These are phyloP conservation scores for Ramphastos sulfuratus DNA, from an alignment of 2,113 vertebrate genomes.

Conservation along the genomic window DNA sequence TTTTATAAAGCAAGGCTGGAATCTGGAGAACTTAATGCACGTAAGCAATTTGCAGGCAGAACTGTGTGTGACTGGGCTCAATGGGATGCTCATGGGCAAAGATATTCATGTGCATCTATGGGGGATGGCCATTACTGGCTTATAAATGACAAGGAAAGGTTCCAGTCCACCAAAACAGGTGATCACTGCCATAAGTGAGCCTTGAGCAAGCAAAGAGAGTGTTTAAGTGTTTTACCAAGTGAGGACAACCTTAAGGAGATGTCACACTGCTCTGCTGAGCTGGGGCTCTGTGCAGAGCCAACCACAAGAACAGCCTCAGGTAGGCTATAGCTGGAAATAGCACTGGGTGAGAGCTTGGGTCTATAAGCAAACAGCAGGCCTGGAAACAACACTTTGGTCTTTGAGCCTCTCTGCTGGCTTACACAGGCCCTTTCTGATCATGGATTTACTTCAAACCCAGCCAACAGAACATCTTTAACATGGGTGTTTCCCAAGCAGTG, in stretches of 20 bases:
- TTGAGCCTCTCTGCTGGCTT: neutral
- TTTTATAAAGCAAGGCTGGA: neutral
- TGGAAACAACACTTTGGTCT: neutral
- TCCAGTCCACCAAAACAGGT: neutral
- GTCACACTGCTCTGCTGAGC: neutral
- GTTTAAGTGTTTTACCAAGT: neutral
- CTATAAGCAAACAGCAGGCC: neutral
- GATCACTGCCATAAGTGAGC: neutral
- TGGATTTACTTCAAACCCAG: neutral
- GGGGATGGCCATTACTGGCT: neutral
- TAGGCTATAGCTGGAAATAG: neutral
- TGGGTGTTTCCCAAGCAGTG: neutral
- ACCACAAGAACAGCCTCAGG: neutral
- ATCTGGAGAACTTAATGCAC: neutral
- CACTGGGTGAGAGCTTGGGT: accelerated
- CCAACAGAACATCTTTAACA: neutral
- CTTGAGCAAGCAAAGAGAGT: neutral
- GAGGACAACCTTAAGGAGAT: neutral
- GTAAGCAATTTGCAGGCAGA: neutral
- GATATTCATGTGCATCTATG: accelerated
- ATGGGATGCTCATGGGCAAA: neutral
- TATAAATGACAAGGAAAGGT: neutral
- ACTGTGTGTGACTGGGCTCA: neutral
- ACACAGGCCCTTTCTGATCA: neutral
- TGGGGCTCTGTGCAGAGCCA: neutral